phyloP scores from a whole-genome alignment of 2,797 vertebrate genomes.

The Notoglanidium macrostoma region DNA sequence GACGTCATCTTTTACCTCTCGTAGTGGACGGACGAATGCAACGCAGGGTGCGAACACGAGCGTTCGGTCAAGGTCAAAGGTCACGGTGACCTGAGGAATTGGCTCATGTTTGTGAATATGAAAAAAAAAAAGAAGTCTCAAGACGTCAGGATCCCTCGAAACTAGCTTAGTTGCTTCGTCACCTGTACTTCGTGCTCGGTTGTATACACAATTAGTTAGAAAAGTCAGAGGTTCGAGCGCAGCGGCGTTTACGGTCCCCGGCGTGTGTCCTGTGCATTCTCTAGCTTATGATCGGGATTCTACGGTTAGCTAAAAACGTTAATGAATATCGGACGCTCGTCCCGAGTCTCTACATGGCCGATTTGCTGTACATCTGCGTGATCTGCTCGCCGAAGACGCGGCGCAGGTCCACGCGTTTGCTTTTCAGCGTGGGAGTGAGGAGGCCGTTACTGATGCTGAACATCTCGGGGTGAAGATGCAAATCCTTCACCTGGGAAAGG shows the following conservation, averaged over 20 bases:
- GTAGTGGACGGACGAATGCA: neutral
- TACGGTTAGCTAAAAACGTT: slow-evolving; percentile 27
- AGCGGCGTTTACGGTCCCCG: neutral
- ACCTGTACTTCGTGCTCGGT: neutral
- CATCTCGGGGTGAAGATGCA: slow-evolving; percentile 75
- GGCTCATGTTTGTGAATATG: neutral
- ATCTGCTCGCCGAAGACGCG: slow-evolving; percentile 76
- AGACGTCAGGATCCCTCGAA: neutral
- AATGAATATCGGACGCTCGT: neutral
- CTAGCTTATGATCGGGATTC: slow-evolving; percentile 18
- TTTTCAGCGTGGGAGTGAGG: slow-evolving; percentile 81
- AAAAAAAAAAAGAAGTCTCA: neutral
- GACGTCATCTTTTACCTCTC: neutral
- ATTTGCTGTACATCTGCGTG: slow-evolving; percentile 75
- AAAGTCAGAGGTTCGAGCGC: neutral
- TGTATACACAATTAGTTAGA: neutral
- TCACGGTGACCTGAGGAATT: neutral
- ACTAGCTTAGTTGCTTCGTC: neutral
- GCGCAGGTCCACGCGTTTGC: slow-evolving; percentile 72
- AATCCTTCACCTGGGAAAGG: slow-evolving; percentile 73
- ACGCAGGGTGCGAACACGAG: neutral
- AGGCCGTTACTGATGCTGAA: slow-evolving; percentile 80
- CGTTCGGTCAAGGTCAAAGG: neutral
- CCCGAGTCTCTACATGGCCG: slow-evolving; percentile 56
- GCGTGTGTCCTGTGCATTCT: neutral